These are phyloP conservation scores for Ictidomys tridecemlineatus DNA, from an alignment of 2,113 vertebrate genomes.

Conservation along the genomic window DNA sequence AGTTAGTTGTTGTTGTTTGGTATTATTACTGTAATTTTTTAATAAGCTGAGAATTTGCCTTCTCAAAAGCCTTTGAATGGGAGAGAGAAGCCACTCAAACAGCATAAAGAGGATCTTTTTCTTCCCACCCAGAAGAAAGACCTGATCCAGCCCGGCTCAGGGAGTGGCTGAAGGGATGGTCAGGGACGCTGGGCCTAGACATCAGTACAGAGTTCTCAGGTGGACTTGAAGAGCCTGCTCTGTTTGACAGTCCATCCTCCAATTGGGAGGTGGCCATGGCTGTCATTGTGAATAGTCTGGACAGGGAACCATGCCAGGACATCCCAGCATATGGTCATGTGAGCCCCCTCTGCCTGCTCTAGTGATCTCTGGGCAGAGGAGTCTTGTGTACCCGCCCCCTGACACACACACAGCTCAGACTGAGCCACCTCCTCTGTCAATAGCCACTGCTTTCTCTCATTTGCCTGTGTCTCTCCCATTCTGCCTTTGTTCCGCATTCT, in stretches of 20 bases:
- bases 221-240: background rate
- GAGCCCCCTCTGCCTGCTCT: background rate
- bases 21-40: background rate
- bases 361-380: background rate
- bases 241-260: background rate
- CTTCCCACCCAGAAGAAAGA: background rate
- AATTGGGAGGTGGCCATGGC: background rate
- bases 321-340: background rate
- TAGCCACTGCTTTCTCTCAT: background rate
- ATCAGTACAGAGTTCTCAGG: background rate
- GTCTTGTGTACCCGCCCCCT: fast-evolving
- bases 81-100: background rate
- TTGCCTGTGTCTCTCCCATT: background rate
- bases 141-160: background rate
- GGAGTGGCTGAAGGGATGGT: background rate
- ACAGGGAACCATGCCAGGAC: background rate
- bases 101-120: background rate
- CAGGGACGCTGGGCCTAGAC: no score
- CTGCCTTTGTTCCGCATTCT: background rate
- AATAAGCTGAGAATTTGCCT: background rate
- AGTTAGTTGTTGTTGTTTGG: background rate
- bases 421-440: background rate
- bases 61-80: background rate
- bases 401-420: background rate
- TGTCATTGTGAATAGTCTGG: background rate